A percentile compares a stretch with the other conserved stretches of the same genome.
phyloP scores from a whole-genome alignment of 1,140 invertebrate genomes.

The Araneus ventricosus region DNA sequence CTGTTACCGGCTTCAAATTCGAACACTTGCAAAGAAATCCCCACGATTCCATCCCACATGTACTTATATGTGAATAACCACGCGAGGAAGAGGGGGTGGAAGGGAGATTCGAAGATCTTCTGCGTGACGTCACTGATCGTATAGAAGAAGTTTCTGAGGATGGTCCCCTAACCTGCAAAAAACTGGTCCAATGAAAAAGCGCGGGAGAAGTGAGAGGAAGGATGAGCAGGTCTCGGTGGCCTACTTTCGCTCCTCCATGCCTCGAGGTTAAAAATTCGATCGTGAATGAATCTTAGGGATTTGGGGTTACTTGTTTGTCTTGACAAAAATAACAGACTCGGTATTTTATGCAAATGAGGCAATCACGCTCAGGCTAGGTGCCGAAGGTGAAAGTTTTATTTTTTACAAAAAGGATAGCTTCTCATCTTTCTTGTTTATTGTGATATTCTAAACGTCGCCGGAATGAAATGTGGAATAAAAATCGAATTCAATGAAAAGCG shows the following conservation, averaged over 20 bases:
- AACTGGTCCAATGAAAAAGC: conserved; percentile 62
- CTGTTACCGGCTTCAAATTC: no score
- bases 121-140: conserved; percentile 54
- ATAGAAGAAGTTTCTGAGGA: conserved; percentile 37
- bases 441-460: neutral
- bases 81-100: conserved; percentile 25
- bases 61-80: conserved; percentile 38
- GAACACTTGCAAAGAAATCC: conserved; percentile 28
- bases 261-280: conserved; percentile 59
- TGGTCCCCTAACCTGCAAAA: conserved; percentile 73
- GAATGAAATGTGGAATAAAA: neutral
- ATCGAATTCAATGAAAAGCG: neutral
- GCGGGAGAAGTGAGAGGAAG: conserved; percentile 15
- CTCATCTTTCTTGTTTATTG: neutral
- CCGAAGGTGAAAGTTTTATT: conserved; percentile 56
- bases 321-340: conserved; percentile 10
- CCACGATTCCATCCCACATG: conserved; percentile 35
- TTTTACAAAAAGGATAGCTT: neutral
- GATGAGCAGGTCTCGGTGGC: conserved; percentile 66
- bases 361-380: neutral
- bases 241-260: conserved; percentile 53
- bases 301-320: conserved; percentile 27
- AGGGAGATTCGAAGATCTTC: neutral
- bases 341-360: conserved; percentile 40
- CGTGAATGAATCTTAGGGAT: conserved; percentile 56